Conservation (phyloP, 2,797 vertebrate species). For the Chloroceryle amazona region DNA sequence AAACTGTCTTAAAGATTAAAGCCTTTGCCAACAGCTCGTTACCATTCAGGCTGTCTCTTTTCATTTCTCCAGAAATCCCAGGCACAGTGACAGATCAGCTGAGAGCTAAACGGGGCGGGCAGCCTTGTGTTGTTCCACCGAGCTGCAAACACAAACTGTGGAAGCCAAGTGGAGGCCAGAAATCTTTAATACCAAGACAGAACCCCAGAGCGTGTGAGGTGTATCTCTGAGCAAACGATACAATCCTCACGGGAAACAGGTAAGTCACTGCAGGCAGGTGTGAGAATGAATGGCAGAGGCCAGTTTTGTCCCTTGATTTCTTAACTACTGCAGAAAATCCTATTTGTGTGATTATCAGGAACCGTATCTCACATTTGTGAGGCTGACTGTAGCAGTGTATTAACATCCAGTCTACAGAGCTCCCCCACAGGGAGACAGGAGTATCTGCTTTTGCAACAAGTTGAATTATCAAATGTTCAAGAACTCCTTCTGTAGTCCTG, state of each 20-base stretch:
- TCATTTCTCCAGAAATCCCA: neutral
- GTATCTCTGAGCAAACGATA: neutral
- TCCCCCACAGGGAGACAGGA: neutral
- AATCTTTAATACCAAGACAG: neutral
- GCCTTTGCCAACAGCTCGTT: neutral
- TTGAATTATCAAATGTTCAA: neutral
- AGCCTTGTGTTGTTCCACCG: neutral
- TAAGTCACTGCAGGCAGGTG: neutral
- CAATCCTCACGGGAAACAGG: slow-evolving; percentile 31
- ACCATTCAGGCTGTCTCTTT: neutral
- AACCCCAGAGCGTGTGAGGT: neutral
- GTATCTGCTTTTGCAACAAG: neutral
- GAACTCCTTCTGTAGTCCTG: neutral
- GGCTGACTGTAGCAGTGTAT: neutral
- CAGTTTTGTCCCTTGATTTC: neutral
- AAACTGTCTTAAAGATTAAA: neutral
- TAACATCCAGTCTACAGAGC: neutral
- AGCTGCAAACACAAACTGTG: neutral
- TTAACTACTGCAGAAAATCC: neutral
- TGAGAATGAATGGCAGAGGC: neutral
- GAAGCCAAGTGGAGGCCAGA: neutral
- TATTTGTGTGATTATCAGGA: neutral
- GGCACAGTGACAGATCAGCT: neutral
- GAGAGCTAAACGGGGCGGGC: neutral
- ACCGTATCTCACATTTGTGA: neutral